Percentiles rank a stretch among this genome's conserved stretches.
Evolutionary conservation across 2,888 invertebrate genomes (phyloP).

Genomic region (Timema podura): DNA sequence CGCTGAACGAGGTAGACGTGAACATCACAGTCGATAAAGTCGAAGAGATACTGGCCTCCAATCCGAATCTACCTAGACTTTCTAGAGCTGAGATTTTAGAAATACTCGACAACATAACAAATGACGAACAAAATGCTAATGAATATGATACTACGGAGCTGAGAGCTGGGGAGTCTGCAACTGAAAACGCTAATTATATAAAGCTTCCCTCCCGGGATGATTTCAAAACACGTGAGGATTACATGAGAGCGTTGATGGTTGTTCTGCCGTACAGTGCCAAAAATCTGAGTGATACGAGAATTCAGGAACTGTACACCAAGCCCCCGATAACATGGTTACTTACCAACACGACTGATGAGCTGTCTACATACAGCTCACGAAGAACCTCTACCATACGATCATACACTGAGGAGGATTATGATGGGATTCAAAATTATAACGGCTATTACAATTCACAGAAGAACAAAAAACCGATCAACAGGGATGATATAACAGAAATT

Average conservation of each 20-base stretch:
- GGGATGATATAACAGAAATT: no score
- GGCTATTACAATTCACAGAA: no score
- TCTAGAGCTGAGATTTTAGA: slow-evolving; percentile 62
- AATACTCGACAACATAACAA: slow-evolving; percentile 61
- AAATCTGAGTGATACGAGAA: slow-evolving; percentile 48
- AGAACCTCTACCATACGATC: background rate
- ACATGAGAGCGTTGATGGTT: slow-evolving; percentile 53
- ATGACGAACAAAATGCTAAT: slow-evolving; percentile 11
- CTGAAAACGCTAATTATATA: no score
- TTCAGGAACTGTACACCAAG: slow-evolving; percentile 63
- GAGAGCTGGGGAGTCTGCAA: no score
- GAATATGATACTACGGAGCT: background rate
- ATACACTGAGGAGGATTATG: no score
- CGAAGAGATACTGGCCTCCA: slow-evolving; percentile 56
- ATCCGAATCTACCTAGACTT: slow-evolving; percentile 60
- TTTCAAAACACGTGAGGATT: slow-evolving; percentile 42
- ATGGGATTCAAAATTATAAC: no score
- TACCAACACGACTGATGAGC: slow-evolving; percentile 10
- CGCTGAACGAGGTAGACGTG: slow-evolving; percentile 41
- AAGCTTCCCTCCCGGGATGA: background rate
- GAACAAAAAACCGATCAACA: no score
- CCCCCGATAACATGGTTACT: slow-evolving; percentile 50
- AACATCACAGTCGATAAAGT: slow-evolving; percentile 65
- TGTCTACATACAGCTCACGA: background rate
- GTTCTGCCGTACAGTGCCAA: slow-evolving; percentile 62